Conservation (phyloP, 2,888 invertebrate species). For the Pachydiplax longipennis region DNA sequence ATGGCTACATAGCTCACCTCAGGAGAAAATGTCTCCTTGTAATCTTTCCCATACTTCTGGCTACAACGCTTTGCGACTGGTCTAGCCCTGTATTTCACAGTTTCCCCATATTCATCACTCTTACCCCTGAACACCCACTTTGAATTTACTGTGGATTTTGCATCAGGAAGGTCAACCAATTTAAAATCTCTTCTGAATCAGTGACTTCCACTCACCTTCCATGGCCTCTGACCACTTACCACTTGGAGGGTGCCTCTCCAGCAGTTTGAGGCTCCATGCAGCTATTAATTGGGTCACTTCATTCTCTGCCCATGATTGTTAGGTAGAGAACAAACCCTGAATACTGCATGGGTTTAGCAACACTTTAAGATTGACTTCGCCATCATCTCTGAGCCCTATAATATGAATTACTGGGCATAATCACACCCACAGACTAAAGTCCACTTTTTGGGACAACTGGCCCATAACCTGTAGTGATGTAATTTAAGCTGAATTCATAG, state of each 20-base stretch:
- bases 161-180: background rate
- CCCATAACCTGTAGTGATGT: no score
- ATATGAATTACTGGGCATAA: no score
- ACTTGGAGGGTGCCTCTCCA: background rate
- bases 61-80: background rate
- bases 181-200: background rate
- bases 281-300: background rate
- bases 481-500: no score
- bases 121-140: background rate
- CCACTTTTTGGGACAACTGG: no score
- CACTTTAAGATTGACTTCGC: background rate
- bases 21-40: background rate
- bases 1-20: background rate
- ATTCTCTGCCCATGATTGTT: background rate
- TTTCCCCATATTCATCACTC: background rate
- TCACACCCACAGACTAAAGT: no score
- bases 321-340: background rate
- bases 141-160: background rate
- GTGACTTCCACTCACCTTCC: background rate
- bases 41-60: no score
- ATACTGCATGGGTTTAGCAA: background rate
- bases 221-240: background rate
- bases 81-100: background rate
- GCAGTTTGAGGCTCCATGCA: background rate
- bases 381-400: no score